Evolutionary conservation across 2,113 vertebrate species (phyloP), one percentile per base, ranked within the genome.

Genomic region (Arvicanthis niloticus): DNA sequence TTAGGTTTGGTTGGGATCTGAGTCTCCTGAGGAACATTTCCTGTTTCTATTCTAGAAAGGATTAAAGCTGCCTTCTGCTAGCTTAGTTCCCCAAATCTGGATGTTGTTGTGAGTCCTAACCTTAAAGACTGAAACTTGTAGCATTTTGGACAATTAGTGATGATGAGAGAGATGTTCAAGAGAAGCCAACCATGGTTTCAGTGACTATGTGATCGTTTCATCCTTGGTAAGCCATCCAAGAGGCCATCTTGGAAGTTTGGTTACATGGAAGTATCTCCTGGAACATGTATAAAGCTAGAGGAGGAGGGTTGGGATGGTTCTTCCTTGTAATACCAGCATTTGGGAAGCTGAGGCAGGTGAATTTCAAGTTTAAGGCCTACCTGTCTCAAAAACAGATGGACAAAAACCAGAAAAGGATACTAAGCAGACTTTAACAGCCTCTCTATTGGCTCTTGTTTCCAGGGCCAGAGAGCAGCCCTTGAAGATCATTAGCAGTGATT

Each of bases 401-500:
- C 4, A 68, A 65, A 86, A 86, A 17, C 13, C 82, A 37, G 60
- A 48, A 37, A 82, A 62, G 87, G 13, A 5, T 22, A 11, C 3
- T 3, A 34, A 22, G 51, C 34, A 1, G 2, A 5, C 5, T 29
- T 67, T 65, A 70, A 4, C 0, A 17, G 16, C 3, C 67, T 89
- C 60, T 53, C 51, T 13, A 0, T 67, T n/a, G 51, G 65, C 16
- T 67, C 56, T 2, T 22, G 12, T 75, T 7, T 89, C 82, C n/a
- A 97, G 97, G 22, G 5, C 62, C 73, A 98, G 97, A 72, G 98
- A 98, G 76, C 98, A 98, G 82, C 99, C 99, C n/a, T 85, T 99
- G 95, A 98, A 98, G 58, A 97, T 99, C 96, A 97, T 99, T 95
- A 99, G 99, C 98, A 99, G 99, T 22, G 99, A 99, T 97, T 99